Conservation (phyloP, 1,140 invertebrate species). For the Polyergus mexicanus region DNA sequence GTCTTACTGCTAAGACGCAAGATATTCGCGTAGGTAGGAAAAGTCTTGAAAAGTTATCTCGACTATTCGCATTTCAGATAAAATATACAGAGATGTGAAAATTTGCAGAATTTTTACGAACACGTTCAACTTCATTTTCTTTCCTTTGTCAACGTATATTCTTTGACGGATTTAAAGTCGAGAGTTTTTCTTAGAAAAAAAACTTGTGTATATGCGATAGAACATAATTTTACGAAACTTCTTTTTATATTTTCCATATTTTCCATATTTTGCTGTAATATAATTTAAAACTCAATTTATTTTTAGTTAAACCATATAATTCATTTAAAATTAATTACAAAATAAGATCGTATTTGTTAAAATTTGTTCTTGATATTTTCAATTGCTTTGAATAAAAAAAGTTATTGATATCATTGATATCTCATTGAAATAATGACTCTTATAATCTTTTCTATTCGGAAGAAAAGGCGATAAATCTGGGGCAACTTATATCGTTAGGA, state of each 20-base stretch:
- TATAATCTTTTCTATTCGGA: slow-evolving; percentile 12
- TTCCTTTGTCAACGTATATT: slow-evolving; percentile 1
- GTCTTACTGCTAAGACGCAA: neutral
- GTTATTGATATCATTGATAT: neutral
- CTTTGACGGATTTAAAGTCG: slow-evolving; percentile 3
- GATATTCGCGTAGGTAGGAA: neutral
- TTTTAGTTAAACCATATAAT: neutral
- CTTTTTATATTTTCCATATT: neutral
- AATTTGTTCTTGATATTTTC: neutral
- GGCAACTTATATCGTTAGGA: neutral
- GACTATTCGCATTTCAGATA: slow-evolving; percentile 1
- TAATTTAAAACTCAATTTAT: neutral
- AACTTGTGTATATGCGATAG: neutral
- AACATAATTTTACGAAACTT: neutral
- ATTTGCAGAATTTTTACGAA: slow-evolving; percentile 21
- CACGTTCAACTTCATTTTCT: no score
- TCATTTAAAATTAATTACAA: neutral
- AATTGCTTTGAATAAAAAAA: neutral
- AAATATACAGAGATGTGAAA: neutral
- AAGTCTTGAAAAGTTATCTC: neutral
- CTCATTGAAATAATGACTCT: neutral
- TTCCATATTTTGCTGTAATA: no score
- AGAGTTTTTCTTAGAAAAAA: neutral
- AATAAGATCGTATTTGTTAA: neutral
- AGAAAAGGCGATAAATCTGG: slow-evolving; percentile 24